Evolutionary conservation across 2,113 vertebrate species (phyloP), one percentile per base, ranked within the genome.

Genomic region (Microcebus murinus): DNA sequence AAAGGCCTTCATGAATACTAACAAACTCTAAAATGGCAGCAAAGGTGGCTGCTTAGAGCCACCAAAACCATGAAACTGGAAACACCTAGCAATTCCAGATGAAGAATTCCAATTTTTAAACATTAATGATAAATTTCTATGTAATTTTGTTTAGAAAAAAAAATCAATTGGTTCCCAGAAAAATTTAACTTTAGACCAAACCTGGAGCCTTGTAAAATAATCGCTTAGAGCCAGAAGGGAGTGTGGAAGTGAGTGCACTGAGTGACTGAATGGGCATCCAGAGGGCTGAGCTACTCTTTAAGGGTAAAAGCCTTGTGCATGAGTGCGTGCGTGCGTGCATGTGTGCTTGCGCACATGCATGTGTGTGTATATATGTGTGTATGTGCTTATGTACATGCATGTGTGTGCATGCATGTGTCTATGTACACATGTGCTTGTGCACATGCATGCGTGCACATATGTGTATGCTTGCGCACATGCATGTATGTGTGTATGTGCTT

Each of bases 1-100:
- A 97, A 97, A 91, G 79, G 74, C 90, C 92, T 91, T 83, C 77
- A 79, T 95, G 91, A 96, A 97, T 83, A 95, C 96, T 95, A 94
- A 96, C 94, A 90, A 73, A 94, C 29, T 87, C 57, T 65, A 67
- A 95, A 95, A 95, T 83, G 25, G 0, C 71, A 65, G 71, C 59
- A 67, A 84, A 94, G 92, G 94, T 52, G 48, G 87, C 27, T 73
- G 71, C 21, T 68, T 48, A 31, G 2, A 91, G 86, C 48, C 63
- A 90, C 70, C 23, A 13, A 90, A 93, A 79, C 1, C 55, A 81
- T 34, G 42, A 61, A 93, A 59, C 85, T 80, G 57, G 61, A 95
- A 93, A 77, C 65, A 95, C 70, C 76, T 20, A 85, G 34, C 42
- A 45, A 95, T 80, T 87, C 61, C 4, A 91, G 85, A 95, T 50